Evolutionary conservation across 1,140 invertebrate genomes (phyloP).

Genomic region (Drosophila lini): DNA sequence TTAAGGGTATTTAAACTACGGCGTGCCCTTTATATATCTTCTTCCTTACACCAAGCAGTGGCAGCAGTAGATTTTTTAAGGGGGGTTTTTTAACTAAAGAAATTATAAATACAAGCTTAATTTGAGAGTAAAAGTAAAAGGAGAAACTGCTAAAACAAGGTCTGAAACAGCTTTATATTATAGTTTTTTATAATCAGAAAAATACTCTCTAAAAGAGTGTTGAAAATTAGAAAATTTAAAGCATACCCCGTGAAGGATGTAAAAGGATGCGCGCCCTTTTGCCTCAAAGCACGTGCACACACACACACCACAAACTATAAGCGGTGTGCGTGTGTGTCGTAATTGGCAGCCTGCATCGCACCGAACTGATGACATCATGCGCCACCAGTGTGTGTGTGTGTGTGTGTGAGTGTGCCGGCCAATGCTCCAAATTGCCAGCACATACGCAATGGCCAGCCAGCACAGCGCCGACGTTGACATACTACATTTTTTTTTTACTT

Average conservation of each 20-base stretch:
- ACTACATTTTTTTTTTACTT: slow-evolving; percentile 26
- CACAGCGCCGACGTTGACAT: slow-evolving; percentile 27
- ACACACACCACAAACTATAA: slow-evolving; percentile 16
- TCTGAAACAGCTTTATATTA: too few species aligned
- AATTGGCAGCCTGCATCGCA: slow-evolving; percentile 62
- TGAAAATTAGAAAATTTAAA: not conserved
- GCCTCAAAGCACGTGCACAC: slow-evolving; percentile 16
- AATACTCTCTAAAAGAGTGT: not conserved
- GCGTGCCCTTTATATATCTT: not conserved
- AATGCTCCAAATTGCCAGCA: slow-evolving; percentile 44
- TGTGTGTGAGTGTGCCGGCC: slow-evolving; percentile 18
- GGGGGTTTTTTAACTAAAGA: too few species aligned
- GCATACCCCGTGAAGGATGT: not conserved
- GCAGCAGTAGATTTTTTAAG: not conserved
- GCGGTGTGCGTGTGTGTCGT: slow-evolving; percentile 55
- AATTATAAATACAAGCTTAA: not conserved
- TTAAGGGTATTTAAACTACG: too few species aligned
- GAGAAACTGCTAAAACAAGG: not conserved
- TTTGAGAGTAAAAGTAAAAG: not conserved
- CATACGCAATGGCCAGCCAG: slow-evolving; percentile 37
- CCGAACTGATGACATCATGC: slow-evolving; percentile 71
- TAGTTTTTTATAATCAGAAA: not conserved
- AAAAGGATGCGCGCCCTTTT: not conserved
- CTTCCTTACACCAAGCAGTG: not conserved
- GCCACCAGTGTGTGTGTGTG: slow-evolving; percentile 16